These are phyloP conservation scores for Meteorus colon DNA, from an alignment of 2,888 invertebrate genomes.

Conservation along the genomic window DNA sequence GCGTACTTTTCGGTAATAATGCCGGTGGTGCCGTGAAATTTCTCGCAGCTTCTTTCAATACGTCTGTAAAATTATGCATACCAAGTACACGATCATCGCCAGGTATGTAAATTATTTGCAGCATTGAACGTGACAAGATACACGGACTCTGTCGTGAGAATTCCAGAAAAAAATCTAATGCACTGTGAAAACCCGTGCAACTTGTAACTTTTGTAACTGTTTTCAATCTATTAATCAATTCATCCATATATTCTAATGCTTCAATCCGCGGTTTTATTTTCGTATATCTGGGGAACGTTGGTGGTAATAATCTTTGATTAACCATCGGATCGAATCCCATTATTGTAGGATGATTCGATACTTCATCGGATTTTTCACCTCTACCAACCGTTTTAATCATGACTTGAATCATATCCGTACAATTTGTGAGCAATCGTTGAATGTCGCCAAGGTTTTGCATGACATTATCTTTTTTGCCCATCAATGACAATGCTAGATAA, in stretches of 20 bases:
- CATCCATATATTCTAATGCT: constrained; percentile 87
- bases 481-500: constrained; percentile 84
- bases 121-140: constrained; percentile 91
- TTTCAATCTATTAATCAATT: constrained; percentile 86
- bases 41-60: constrained; percentile 88
- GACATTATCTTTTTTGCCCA: constrained; percentile 80
- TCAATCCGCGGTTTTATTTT: constrained; percentile 88
- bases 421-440: constrained; percentile 86
- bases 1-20: constrained; percentile 83
- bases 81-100: constrained; percentile 76
- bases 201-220: constrained; percentile 88
- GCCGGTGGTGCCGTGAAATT: constrained; percentile 93
- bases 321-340: constrained; percentile 97
- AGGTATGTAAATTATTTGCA: constrained; percentile 86
- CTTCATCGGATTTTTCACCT: constrained; percentile 82
- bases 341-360: constrained; percentile 82
- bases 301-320: constrained; percentile 96
- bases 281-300: constrained; percentile 97
- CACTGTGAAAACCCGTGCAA: constrained; percentile 85
- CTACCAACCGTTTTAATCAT: constrained; percentile 85
- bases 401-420: constrained; percentile 87
- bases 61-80: constrained; percentile 81
- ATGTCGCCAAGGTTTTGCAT: constrained; percentile 83
- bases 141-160: constrained; percentile 93
- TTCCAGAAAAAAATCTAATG: constrained; percentile 93